Base-by-base conservation (phyloP, 2,888 invertebrate genomes). In the Xylocampa areola region DNA sequence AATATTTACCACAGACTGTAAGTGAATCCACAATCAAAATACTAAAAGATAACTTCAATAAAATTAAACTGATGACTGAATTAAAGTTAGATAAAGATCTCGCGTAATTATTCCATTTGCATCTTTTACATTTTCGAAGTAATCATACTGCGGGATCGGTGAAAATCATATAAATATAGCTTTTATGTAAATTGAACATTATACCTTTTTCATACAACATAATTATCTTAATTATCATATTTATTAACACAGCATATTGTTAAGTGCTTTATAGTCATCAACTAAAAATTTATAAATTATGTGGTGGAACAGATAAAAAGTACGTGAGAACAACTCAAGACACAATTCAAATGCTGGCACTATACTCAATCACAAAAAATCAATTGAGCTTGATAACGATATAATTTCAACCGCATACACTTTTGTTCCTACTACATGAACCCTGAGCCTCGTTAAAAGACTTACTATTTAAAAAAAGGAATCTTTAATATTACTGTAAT, bases 1-100 rank as follows among this genome's bases (percentile, higher is more conserved):
- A 41, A 65, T 68, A 61, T 49, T 49, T 33, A 43, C 27, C 44
- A 30, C 36, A 39, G 40, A 48, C 8, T 32, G 49, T 37, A 63
- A 53, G 13, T 11, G 23, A 50, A 33, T 44, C 33, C 14, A 40
- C 39, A 23, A 11, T 33, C 29, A 54, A 49, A 53, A 49, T 41
- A 40, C 23, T 37, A 19, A 36, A 45, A 69, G 16, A 65, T 49
- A 53, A 17, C 16, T 1, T 37, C n/a, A 17, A 35, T 41, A 36
- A 47, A 54, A 43, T 50, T 50, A 54, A 47, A 25, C 43, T 13
- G 39, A 35, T 60, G 62, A 52, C 64, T 63, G 54, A 55, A 54
- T 47, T 63, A 47, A 58, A 54, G 47, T 69, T 47, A 63, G 64
- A 54, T 62, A 41, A 17, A 32, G 33, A 50, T 50, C 70, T 53